Evolutionary conservation across 2,888 invertebrate species (phyloP).

Genomic region (Rhopalosiphum nymphaeae): DNA sequence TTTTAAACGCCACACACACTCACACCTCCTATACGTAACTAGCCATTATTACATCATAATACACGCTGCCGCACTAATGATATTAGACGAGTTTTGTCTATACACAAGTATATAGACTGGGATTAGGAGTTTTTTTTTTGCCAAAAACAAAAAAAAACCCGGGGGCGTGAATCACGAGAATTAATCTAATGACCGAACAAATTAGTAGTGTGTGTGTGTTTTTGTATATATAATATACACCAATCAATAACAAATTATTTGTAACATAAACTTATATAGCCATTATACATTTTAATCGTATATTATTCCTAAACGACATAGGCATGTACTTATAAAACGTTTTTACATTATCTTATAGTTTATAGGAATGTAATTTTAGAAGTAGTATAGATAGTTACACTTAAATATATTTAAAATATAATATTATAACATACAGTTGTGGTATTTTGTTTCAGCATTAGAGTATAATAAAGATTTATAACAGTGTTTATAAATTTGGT

Average conservation of each 20-base stretch:
- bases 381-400: background rate
- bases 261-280: background rate
- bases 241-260: conserved; percentile 28
- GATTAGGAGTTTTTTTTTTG: background rate
- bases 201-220: background rate
- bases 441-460: background rate
- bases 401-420: background rate
- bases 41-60: background rate
- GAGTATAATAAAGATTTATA: background rate
- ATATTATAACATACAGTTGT: background rate
- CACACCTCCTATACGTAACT: conserved; percentile 1
- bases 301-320: background rate
- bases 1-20: conserved; percentile 19
- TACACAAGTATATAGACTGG: background rate
- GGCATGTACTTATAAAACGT: background rate
- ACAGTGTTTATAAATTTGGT: background rate
- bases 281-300: background rate
- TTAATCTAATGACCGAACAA: conserved; percentile 38
- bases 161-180: background rate
- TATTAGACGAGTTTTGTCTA: background rate
- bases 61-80: background rate
- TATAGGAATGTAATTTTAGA: background rate
- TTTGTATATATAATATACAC: background rate
- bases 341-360: background rate
- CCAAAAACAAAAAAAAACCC: conserved; percentile 1